These are phyloP conservation scores for Eristalinus aeneus DNA, from an alignment of 2,888 invertebrate species.

Conservation along the genomic window DNA sequence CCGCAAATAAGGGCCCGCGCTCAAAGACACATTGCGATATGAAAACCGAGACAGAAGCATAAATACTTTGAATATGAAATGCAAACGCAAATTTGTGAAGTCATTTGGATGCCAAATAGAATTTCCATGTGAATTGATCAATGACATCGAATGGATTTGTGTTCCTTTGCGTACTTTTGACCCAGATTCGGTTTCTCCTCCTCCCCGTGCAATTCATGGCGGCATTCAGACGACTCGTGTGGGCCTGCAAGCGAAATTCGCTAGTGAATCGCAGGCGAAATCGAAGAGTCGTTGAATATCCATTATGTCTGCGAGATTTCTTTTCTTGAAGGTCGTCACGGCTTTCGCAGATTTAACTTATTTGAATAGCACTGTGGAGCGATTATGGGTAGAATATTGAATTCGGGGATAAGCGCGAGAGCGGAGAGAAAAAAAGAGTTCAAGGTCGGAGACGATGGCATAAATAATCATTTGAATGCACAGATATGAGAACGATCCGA, in stretches of 20 bases:
- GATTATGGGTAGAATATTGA: not conserved
- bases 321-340: conserved; percentile 23
- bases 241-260: conserved; percentile 28
- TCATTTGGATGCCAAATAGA: not conserved
- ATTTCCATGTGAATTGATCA: conserved; percentile 20
- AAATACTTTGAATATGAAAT: not conserved
- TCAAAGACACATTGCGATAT: not conserved
- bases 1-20: not conserved
- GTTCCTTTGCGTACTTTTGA: not conserved
- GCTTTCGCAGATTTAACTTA: not conserved
- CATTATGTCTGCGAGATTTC: conserved; percentile 36
- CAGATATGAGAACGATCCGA: not conserved
- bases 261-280: conserved; percentile 25
- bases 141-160: not conserved
- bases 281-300: conserved; percentile 50
- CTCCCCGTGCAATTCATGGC: not conserved
- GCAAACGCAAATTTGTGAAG: conserved; percentile 14
- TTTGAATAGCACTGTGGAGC: not conserved
- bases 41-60: not conserved
- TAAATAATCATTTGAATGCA: not conserved
- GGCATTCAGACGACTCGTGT: not conserved
- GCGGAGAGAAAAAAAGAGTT: not conserved
- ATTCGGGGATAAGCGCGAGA: not conserved
- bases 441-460: not conserved
- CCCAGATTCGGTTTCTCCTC: not conserved